Evolutionary conservation across 2,797 vertebrate genomes (phyloP), one percentile per base, ranked within the genome.

Genomic region (Periophthalmus magnuspinnatus): DNA sequence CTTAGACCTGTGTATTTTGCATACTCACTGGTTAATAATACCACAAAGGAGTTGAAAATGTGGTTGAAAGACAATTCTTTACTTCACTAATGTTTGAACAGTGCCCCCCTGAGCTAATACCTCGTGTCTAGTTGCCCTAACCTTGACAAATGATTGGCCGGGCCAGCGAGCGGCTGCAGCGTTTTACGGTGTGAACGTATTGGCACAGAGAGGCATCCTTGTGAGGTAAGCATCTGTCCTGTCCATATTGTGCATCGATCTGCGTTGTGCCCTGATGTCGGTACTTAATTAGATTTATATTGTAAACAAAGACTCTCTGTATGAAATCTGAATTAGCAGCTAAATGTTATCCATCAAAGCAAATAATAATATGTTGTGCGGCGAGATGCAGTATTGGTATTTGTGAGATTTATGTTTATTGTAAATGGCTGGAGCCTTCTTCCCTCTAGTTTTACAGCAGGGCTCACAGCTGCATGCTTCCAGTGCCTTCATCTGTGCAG

Each of bases 221-320:
- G 86, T 83, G 91, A 91, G 88, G 84, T 91, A 93, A 94, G 93
- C 91, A 95, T 91, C 94, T 94, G 94, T 81, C 84, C 90, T 90
- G 91, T 92, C 75, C 88, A 90, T 95, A 96, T 95, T 95, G 92
- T 69, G 73, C 95, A 96, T 96, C 81, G 95, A 97, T 95, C 90
- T 68, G 57, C 77, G 78, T 85, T 88, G 86, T 75, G 89, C 92
- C 68, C 79, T 76, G 91, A 89, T 90, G 86, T 88, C 88, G 48
- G 64, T 87, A 88, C 92, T 93, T 95, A 94, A 96, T 96, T 95
- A 94, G 92, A 94, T 95, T 95, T 95, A 92, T 93, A 94, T 92
- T 91, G 91, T 94, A 96, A 95, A 95, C 92, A 94, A 93, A 93
- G 88, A 91, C 89, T 88, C 86, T 74, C 80, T 84, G 85, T 89